Percentiles rank a stretch among this genome's conserved stretches.
Evolutionary conservation across 2,113 vertebrate species (phyloP).

Genomic region (Amazona vittata): DNA sequence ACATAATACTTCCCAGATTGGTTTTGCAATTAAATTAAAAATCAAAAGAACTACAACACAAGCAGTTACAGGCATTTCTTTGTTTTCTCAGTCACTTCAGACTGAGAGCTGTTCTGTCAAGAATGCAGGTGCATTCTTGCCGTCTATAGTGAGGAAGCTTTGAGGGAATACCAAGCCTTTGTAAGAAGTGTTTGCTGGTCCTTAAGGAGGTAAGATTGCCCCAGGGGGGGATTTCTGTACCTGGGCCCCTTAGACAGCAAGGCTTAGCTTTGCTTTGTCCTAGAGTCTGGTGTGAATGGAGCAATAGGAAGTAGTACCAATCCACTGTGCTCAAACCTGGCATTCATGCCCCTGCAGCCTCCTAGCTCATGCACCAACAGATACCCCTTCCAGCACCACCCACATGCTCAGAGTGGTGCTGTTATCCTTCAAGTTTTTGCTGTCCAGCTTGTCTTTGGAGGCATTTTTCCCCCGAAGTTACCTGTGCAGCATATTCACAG

Average conservation of each 20-base stretch:
- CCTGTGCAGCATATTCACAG: background rate
- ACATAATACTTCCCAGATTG: background rate
- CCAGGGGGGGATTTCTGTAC: background rate
- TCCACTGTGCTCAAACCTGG: background rate
- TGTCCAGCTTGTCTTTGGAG: background rate
- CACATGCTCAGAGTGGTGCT: background rate
- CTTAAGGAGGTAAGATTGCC: background rate
- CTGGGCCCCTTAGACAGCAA: background rate
- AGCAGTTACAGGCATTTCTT: background rate
- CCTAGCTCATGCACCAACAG: background rate
- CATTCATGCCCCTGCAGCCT: background rate
- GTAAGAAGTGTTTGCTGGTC: background rate
- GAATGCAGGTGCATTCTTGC: background rate
- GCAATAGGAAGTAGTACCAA: background rate
- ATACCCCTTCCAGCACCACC: background rate
- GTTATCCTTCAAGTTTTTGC: background rate
- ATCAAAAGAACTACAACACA: fast-evolving
- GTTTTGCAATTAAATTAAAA: conserved; percentile 32
- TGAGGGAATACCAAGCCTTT: background rate
- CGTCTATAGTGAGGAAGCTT: background rate
- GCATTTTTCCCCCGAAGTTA: background rate
- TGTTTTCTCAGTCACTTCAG: conserved; percentile 38
- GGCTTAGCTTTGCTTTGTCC: background rate
- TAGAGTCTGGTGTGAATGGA: background rate
- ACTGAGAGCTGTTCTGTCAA: background rate